These are phyloP conservation scores for Polyommatus icarus DNA, from an alignment of 2,888 invertebrate species.

Conservation along the genomic window DNA sequence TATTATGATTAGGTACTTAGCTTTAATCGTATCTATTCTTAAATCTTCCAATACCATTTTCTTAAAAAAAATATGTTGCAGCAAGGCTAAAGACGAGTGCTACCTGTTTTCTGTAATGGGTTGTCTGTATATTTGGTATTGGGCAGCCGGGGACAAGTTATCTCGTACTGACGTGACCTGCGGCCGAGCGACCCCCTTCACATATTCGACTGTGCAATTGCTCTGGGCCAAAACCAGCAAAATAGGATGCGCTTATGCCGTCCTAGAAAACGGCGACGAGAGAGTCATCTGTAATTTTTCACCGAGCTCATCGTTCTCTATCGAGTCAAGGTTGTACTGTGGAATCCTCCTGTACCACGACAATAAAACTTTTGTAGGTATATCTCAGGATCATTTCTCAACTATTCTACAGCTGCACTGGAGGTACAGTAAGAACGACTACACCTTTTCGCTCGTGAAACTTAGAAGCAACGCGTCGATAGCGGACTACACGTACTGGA, in stretches of 20 bases:
- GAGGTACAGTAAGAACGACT: conserved; percentile 2
- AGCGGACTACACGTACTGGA: background rate
- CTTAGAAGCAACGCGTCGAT: background rate
- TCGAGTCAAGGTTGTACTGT: conserved; percentile 59
- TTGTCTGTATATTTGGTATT: conserved; percentile 67
- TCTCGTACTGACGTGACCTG: conserved; percentile 58
- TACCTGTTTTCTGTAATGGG: conserved; percentile 61
- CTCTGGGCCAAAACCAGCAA: conserved; percentile 67
- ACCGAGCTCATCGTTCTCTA: conserved; percentile 64
- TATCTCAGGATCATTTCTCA: conserved; percentile 40
- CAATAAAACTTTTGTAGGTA: conserved; percentile 38
- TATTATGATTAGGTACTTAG: background rate
- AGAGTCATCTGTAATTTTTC: conserved; percentile 69
- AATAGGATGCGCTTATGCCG: conserved; percentile 68
- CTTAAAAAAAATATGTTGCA: conserved; percentile 45
- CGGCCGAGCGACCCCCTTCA: conserved; percentile 56
- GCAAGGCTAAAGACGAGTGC: conserved; percentile 63
- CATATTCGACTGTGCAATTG: conserved; percentile 62
- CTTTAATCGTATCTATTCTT: background rate
- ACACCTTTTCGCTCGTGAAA: conserved; percentile 1
- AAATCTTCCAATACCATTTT: background rate
- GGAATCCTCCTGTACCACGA: conserved; percentile 55
- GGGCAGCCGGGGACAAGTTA: conserved; percentile 55
- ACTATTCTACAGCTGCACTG: background rate
- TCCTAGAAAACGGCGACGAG: conserved; percentile 53